Evolutionary conservation across 2,113 vertebrate genomes (phyloP).

Genomic region (Atherinomorus stipes): DNA sequence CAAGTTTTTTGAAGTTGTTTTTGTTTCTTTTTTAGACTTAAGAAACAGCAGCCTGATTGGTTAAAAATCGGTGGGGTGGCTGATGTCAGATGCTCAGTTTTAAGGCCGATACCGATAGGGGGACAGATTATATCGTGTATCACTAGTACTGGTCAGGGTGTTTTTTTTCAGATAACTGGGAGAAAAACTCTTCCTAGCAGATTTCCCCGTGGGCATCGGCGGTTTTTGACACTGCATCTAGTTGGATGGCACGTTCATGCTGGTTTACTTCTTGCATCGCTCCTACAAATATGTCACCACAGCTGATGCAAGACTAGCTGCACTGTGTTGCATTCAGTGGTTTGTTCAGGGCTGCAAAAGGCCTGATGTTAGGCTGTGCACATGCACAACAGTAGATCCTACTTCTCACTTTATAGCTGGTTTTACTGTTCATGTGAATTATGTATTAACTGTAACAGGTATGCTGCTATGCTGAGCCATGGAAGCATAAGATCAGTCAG

Average conservation of each 20-base stretch:
- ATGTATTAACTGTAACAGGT: too few species aligned
- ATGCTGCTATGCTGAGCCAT: too few species aligned
- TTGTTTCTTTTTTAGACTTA: too few species aligned
- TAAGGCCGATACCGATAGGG: too few species aligned
- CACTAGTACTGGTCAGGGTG: too few species aligned
- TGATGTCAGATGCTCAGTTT: too few species aligned
- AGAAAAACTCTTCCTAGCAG: background rate
- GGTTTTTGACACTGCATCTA: background rate
- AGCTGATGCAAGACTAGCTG: conserved; percentile 57
- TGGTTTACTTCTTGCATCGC: conserved; percentile 43
- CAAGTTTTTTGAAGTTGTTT: too few species aligned
- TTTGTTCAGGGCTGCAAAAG: background rate
- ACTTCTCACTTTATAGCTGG: background rate
- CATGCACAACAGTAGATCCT: background rate
- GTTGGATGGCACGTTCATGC: conserved; percentile 2
- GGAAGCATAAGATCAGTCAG: too few species aligned
- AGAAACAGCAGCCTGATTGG: too few species aligned
- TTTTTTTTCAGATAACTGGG: background rate
- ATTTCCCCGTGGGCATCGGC: background rate
- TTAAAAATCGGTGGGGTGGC: too few species aligned
- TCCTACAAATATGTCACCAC: conserved; percentile 1
- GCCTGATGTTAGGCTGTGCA: too few species aligned
- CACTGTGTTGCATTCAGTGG: conserved; percentile 37
- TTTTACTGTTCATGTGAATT: background rate
- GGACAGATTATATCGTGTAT: too few species aligned